A percentile compares a stretch with the other conserved stretches of the same genome.
These are phyloP conservation scores for Eustalomyia histrio DNA, from an alignment of 2,888 invertebrate species.

Conservation along the genomic window DNA sequence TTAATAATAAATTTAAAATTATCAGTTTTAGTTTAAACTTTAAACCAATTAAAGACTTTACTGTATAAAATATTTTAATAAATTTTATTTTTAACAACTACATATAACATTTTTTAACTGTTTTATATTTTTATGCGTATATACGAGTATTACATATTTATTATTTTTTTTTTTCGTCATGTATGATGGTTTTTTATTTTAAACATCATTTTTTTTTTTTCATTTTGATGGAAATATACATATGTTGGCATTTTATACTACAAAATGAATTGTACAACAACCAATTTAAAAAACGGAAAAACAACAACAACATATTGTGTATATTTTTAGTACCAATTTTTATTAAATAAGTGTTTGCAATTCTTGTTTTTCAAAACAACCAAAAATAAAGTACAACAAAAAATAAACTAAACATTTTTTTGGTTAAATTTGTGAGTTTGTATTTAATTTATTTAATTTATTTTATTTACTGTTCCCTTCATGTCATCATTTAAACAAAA, in stretches of 20 bases:
- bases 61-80: too few relatives aligned
- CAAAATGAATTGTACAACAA: slow-evolving; percentile 1
- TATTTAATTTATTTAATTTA: slow-evolving; percentile 32
- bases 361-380: slow-evolving; percentile 1
- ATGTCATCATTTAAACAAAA: not conserved
- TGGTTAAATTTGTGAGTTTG: slow-evolving; percentile 11
- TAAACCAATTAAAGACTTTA: too few relatives aligned
- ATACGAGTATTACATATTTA: too few relatives aligned
- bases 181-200: not conserved
- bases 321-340: slow-evolving; percentile 35
- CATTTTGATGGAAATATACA: slow-evolving; percentile 53
- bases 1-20: too few relatives aligned
- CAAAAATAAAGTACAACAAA: not conserved
- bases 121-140: too few relatives aligned
- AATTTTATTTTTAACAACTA: not conserved
- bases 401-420: slow-evolving; percentile 22
- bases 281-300: not conserved
- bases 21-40: too few relatives aligned
- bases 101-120: not conserved
- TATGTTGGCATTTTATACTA: slow-evolving; percentile 49
- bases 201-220: too few relatives aligned
- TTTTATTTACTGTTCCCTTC: slow-evolving; percentile 27
- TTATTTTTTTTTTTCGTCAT: slow-evolving; percentile 17
- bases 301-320: slow-evolving; percentile 25
- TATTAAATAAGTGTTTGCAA: slow-evolving; percentile 33